Conservation (phyloP, 2,113 vertebrate species). For the Pyxicephalus adspersus region DNA sequence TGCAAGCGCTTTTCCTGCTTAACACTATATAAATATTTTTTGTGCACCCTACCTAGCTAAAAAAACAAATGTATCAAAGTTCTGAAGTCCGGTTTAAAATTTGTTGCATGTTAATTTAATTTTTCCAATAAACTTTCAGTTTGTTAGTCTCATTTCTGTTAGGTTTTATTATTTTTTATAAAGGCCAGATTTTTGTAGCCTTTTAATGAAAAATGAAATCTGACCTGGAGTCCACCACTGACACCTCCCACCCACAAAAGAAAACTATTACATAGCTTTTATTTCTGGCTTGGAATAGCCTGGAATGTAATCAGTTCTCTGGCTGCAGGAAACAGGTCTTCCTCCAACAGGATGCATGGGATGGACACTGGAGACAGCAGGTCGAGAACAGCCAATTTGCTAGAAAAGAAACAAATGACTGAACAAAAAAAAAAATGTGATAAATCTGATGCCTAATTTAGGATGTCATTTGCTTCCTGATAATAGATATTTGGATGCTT, state of each 20-base stretch:
- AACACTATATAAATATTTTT: too few relatives aligned
- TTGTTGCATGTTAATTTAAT: too few relatives aligned
- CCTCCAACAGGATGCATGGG: slow-evolving; percentile 77
- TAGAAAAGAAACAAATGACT: slow-evolving; percentile 79
- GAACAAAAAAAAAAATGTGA: slow-evolving; percentile 77
- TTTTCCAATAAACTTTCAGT: too few relatives aligned
- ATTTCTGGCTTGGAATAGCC: slow-evolving; percentile 75
- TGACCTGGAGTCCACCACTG: slow-evolving; percentile 64
- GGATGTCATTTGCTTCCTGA: slow-evolving; percentile 82
- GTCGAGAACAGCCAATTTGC: slow-evolving; percentile 68
- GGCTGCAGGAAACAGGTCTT: slow-evolving; percentile 80
- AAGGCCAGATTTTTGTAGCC: slow-evolving; percentile 55
- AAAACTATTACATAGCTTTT: slow-evolving; percentile 61
- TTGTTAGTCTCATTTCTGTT: too few relatives aligned
- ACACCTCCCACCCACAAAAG: slow-evolving; percentile 64
- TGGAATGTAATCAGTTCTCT: slow-evolving; percentile 74
- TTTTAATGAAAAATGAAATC: slow-evolving; percentile 59
- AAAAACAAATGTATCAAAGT: too few relatives aligned
- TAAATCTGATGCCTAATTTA: slow-evolving; percentile 78
- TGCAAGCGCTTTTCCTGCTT: too few relatives aligned
- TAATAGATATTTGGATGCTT: slow-evolving; percentile 74
- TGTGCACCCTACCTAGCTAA: too few relatives aligned
- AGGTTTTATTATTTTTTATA: neutral
- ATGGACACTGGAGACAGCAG: slow-evolving; percentile 79
- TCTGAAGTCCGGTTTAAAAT: too few relatives aligned